Percentiles rank a stretch among this genome's conserved stretches.
These are phyloP conservation scores for Corvus hawaiiensis DNA, from an alignment of 2,113 vertebrate species.

Conservation along the genomic window DNA sequence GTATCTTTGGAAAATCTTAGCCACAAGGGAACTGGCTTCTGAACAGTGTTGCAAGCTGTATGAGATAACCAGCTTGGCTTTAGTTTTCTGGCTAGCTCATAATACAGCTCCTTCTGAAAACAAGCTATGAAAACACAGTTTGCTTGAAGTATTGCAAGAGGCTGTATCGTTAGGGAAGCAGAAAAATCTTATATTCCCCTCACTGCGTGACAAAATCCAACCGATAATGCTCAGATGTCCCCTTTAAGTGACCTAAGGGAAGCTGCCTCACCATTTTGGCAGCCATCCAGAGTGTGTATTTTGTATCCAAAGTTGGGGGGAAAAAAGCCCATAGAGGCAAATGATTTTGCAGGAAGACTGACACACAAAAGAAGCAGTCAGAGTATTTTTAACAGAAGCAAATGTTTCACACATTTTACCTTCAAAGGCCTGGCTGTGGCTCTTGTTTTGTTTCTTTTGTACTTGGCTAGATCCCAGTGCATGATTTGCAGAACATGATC, in stretches of 20 bases:
- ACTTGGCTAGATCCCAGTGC: not conserved
- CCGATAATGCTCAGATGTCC: not conserved
- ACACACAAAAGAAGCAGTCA: not conserved
- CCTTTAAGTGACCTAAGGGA: not conserved
- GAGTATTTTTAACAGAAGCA: conserved; percentile 27
- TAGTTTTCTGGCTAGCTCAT: not conserved
- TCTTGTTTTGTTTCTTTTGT: conserved; percentile 45
- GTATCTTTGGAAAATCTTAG: conserved; percentile 10
- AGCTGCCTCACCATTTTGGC: conserved; percentile 1
- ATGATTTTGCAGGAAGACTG: not conserved
- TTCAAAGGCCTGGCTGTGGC: conserved; percentile 22
- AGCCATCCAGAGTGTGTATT: not conserved
- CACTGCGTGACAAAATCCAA: not conserved
- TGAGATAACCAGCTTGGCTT: conserved; percentile 34
- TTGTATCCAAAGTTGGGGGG: not conserved
- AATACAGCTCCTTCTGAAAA: not conserved
- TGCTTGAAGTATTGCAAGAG: not conserved
- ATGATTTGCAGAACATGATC: not conserved
- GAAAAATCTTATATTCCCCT: not conserved
- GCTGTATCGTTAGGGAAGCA: not conserved
- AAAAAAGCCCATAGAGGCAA: not conserved
- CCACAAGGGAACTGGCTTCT: not conserved
- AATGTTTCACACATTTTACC: conserved; percentile 26
- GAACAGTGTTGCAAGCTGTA: not conserved
- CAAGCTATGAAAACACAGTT: not conserved